Percentiles rank a stretch among this genome's conserved stretches.
Conservation (phyloP, 2,888 invertebrate genomes). For the Drosophila paramelanica region DNA sequence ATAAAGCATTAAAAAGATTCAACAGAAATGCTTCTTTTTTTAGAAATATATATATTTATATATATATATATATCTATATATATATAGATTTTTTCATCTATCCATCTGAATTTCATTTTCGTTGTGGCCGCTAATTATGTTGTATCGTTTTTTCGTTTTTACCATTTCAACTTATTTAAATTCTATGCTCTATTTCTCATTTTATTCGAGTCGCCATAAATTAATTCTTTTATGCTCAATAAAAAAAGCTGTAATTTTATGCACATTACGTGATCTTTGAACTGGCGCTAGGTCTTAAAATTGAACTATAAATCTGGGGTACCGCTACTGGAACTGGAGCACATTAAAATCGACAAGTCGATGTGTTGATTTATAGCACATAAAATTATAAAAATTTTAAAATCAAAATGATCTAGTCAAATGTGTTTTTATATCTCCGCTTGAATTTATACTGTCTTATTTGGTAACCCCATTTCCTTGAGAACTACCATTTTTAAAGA, state of each 20-base stretch:
- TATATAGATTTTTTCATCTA: not conserved
- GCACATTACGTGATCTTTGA: slow-evolving; percentile 54
- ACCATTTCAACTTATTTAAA: slow-evolving; percentile 66
- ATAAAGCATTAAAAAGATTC: slow-evolving; percentile 28
- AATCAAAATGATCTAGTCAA: no score
- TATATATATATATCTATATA: not conserved
- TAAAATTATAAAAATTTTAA: not conserved
- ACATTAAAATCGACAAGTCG: slow-evolving; percentile 32
- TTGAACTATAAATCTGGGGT: slow-evolving; percentile 11
- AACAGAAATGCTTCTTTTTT: slow-evolving; percentile 8
- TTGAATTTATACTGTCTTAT: not conserved
- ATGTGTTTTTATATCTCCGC: not conserved
- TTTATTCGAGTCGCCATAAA: slow-evolving; percentile 56
- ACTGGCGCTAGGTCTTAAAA: slow-evolving; percentile 51
- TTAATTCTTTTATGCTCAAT: slow-evolving; percentile 29
- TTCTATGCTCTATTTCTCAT: slow-evolving; percentile 63
- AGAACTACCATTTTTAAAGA: no score
- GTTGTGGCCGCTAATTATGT: slow-evolving; percentile 36
- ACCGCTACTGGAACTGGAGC: slow-evolving; percentile 37
- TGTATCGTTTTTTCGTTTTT: slow-evolving; percentile 34
- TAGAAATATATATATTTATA: not conserved
- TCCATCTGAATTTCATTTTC: slow-evolving; percentile 21
- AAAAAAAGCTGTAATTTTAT: slow-evolving; percentile 30
- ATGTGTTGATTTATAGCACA: slow-evolving; percentile 37
- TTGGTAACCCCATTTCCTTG: not conserved